A percentile compares a stretch with the other conserved stretches of the same genome.
Conservation (phyloP, 2,797 vertebrate genomes). For the Trachurus trachurus region DNA sequence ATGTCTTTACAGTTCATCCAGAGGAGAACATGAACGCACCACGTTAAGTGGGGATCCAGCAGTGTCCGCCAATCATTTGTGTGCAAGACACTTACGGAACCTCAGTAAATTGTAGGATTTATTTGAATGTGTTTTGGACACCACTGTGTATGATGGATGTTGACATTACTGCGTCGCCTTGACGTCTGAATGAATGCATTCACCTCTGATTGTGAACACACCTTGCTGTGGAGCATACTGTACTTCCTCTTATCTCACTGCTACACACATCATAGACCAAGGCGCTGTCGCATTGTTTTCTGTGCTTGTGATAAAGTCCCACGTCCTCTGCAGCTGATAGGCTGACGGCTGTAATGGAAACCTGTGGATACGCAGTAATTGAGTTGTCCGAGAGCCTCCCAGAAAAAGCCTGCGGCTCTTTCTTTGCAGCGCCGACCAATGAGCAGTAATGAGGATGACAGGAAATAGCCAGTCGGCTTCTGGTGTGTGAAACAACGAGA, state of each 20-base stretch:
- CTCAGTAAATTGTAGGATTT: not conserved
- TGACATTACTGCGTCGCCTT: not conserved
- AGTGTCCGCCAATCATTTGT: not conserved
- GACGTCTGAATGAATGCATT: not conserved
- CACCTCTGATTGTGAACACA: not conserved
- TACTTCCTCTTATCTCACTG: not conserved
- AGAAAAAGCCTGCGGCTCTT: slow-evolving; percentile 30
- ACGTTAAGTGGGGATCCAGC: too few relatives aligned
- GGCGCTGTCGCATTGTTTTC: not conserved
- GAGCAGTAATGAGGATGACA: slow-evolving; percentile 27
- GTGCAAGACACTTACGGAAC: not conserved
- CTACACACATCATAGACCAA: not conserved
- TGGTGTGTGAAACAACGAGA: slow-evolving; percentile 5
- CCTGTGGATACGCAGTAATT: slow-evolving; percentile 24
- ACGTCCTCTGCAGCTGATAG: slow-evolving; percentile 8
- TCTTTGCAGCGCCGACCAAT: slow-evolving; percentile 23
- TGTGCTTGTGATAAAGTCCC: not conserved
- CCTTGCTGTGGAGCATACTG: not conserved
- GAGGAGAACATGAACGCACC: too few relatives aligned
- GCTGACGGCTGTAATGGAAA: slow-evolving; percentile 15
- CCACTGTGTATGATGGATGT: too few relatives aligned
- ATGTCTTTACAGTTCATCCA: not conserved
- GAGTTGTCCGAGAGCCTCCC: slow-evolving; percentile 26
- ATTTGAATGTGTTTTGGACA: not conserved
- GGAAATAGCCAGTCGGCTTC: slow-evolving; percentile 12